Percentiles rank a stretch among this genome's conserved stretches.
These are phyloP conservation scores for Apamea epomidion DNA, from an alignment of 2,888 invertebrate species.

Conservation along the genomic window DNA sequence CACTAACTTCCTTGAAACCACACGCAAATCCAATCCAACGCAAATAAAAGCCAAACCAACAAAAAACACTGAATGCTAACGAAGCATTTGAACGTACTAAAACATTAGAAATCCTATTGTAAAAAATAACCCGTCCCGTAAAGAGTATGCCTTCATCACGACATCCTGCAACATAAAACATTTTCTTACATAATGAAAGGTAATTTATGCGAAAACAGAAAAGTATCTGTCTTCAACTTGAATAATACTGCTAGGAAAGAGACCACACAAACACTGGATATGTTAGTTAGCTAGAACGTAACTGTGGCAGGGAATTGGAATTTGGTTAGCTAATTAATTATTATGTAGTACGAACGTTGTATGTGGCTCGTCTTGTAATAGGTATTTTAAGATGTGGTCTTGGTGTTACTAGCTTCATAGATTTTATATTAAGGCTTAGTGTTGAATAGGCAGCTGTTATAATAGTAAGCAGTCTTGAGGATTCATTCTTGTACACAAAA, in stretches of 20 bases:
- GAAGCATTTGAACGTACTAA: conserved; percentile 72
- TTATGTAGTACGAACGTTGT: not conserved
- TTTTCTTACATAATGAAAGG: conserved; percentile 85
- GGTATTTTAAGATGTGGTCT: conserved; percentile 14
- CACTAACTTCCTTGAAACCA: conserved; percentile 28
- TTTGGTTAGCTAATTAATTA: conserved; percentile 44
- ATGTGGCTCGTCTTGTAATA: conserved; percentile 12
- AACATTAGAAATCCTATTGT: conserved; percentile 72
- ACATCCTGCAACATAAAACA: conserved; percentile 87
- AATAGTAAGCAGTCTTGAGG: not conserved
- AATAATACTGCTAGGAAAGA: conserved; percentile 69
- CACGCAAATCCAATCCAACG: conserved; percentile 18
- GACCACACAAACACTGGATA: conserved; percentile 76
- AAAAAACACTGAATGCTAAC: conserved; percentile 64
- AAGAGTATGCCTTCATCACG: conserved; percentile 83
- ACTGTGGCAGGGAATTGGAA: conserved; percentile 29
- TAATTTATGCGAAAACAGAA: conserved; percentile 86
- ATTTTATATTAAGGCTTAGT: not conserved
- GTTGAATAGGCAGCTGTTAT: not conserved
- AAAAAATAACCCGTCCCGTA: conserved; percentile 74
- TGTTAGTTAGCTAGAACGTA: conserved; percentile 59
- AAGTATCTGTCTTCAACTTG: conserved; percentile 81
- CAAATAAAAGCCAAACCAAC: conserved; percentile 9
- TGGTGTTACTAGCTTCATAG: not conserved
- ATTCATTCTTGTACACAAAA: not conserved